Evolutionary conservation across 2,113 vertebrate species (phyloP).

Genomic region (Varanus salvator): DNA sequence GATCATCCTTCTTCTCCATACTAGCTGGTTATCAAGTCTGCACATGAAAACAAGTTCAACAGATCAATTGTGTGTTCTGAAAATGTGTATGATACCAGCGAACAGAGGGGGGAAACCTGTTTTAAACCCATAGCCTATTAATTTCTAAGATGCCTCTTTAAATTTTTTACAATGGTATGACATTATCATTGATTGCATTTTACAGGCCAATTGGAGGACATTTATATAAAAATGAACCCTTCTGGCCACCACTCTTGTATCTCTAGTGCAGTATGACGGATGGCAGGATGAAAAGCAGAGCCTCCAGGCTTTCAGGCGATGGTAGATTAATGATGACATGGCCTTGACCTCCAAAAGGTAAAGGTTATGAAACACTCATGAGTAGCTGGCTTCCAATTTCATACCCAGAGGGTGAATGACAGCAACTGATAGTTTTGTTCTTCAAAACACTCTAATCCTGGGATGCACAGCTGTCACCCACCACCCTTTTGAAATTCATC

Average conservation of each 20-base stretch:
- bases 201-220: conserved; percentile 33
- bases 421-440: conserved; percentile 65
- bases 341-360: conserved; percentile 75
- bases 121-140: not conserved
- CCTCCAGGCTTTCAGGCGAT: conserved; percentile 61
- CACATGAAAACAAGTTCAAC: not conserved
- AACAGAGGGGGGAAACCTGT: not conserved
- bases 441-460: conserved; percentile 58
- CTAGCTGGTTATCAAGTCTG: not conserved
- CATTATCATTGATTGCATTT: conserved; percentile 33
- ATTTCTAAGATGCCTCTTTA: conserved; percentile 30
- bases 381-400: conserved; percentile 71
- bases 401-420: conserved; percentile 62
- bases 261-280: conserved; percentile 57
- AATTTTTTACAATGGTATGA: not conserved
- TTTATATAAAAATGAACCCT: conserved; percentile 29
- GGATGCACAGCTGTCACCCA: conserved; percentile 65
- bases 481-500: conserved; percentile 52
- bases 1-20: not conserved
- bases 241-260: conserved; percentile 36
- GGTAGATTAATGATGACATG: conserved; percentile 71
- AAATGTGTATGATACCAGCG: no score
- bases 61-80: not conserved
- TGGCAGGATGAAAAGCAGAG: conserved; percentile 70
- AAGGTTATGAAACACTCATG: conserved; percentile 70